These are phyloP conservation scores for Oreortyx pictus DNA, from an alignment of 2,797 vertebrate genomes.

Conservation along the genomic window DNA sequence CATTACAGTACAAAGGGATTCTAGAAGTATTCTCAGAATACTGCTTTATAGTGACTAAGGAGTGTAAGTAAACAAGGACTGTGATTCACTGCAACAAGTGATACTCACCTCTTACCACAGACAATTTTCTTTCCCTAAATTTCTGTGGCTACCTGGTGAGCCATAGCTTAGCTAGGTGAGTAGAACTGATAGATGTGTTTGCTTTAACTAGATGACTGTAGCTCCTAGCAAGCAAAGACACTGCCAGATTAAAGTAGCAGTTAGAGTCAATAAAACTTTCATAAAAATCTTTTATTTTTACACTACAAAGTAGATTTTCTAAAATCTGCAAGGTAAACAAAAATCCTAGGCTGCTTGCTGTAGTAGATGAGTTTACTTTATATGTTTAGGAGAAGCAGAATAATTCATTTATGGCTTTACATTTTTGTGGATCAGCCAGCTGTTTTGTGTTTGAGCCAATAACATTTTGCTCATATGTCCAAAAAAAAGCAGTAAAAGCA, in stretches of 20 bases:
- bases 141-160: background rate
- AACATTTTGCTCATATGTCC: background rate
- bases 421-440: constrained; percentile 21
- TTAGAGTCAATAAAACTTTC: constrained; percentile 7
- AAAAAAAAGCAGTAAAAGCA: background rate
- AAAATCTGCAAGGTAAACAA: constrained; percentile 35
- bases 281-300: background rate
- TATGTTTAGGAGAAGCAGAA: background rate
- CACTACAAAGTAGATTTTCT: background rate
- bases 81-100: background rate
- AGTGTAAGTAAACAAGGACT: background rate
- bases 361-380: background rate
- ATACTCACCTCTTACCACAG: background rate
- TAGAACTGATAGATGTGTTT: background rate
- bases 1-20: accelerated
- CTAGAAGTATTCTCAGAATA: background rate
- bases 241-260: constrained; percentile 12
- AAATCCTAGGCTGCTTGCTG: constrained; percentile 1
- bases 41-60: background rate
- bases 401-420: constrained; percentile 20
- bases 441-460: constrained; percentile 4
- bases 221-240: background rate
- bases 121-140: background rate
- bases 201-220: background rate
- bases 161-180: constrained; percentile 8